Evolutionary conservation across 2,888 invertebrate genomes (phyloP), one percentile per base, ranked within the genome.

Genomic region (Apamea sordens): DNA sequence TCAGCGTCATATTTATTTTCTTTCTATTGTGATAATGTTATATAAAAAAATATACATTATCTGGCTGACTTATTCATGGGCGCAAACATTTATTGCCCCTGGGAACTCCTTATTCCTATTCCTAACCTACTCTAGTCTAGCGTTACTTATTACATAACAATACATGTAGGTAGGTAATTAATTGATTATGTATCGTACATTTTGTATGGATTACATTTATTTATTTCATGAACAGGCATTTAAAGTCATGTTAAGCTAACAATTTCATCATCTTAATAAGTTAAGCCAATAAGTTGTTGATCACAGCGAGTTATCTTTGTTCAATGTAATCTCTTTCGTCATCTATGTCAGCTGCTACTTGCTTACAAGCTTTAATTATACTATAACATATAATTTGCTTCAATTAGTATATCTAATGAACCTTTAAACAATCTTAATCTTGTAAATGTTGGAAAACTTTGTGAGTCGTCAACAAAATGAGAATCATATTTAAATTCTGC

Each of bases 161-260:
- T 47, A 76, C 24, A 56, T 13, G 24, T 28, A n/a, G 15, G 18
- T 50, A 50, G 28, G 3, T 32, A 32, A 47, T 32, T 50, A 15
- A 28, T 68, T 50, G 5, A 50, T 10, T 36, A 36, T 36, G 18
- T 47, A 53, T 41, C 3, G 10, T 24, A 6, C 6, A n/a, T 61
- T 21, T 21, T 7, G 21, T 61, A 21, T 21, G 18, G 11, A 15
- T 28, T 50, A 53, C 10, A n/a, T 44, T n/a, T n/a, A 5, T 10
- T 44, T n/a, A 65, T 74, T 73, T 44, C 50, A 32, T 53, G 13
- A 56, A 53, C 15, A 7, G 28, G 28, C 32, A n/a, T 76, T 18
- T n/a, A 18, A 59, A 24, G 24, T 76, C 13, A 61, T 67, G 28
- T 61, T n/a, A 32, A 18, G 78, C 32, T 59, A 13, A 78, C 15